Evolutionary conservation across 35 echinoderm and acorn worm genomes (phyloP).

Genomic region (Acanthaster planci): DNA sequence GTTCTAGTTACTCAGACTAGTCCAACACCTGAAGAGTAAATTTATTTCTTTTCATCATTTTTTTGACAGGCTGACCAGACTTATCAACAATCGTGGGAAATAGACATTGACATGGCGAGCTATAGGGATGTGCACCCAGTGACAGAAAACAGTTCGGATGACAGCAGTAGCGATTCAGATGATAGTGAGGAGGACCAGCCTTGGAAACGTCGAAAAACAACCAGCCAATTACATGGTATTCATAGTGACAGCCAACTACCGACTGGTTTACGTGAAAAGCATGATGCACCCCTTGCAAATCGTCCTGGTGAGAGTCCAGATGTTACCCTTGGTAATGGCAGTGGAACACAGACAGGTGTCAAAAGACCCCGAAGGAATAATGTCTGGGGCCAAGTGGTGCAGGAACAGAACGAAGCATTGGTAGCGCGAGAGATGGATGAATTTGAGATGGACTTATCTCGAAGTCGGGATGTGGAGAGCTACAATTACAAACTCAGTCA

Average conservation of each 20-base stretch:
- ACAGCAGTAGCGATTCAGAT: slow-evolving; percentile 22
- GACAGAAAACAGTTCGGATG: slow-evolving; percentile 2
- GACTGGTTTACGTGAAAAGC: neutral
- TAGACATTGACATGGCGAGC: neutral
- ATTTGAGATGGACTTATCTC: slow-evolving; percentile 59
- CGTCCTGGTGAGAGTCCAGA: neutral
- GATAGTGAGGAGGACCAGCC: slow-evolving; percentile 57
- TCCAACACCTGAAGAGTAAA: too few relatives aligned
- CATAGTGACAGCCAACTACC: neutral
- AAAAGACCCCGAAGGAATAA: slow-evolving; percentile 76
- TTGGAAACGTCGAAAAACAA: slow-evolving; percentile 50
- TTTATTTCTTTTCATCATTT: too few relatives aligned
- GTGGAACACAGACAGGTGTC: neutral
- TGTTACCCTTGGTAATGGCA: neutral
- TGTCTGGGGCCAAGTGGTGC: slow-evolving; percentile 78
- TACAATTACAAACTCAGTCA: slow-evolving; percentile 59
- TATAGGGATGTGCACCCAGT: slow-evolving; percentile 29
- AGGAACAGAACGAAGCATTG: slow-evolving; percentile 63
- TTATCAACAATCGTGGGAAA: too few relatives aligned
- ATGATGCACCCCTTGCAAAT: neutral
- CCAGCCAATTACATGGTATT: neutral
- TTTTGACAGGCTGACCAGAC: too few relatives aligned
- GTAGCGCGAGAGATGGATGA: slow-evolving; percentile 64
- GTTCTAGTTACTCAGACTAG: too few relatives aligned
- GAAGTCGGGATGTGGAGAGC: slow-evolving; percentile 70